phyloP scores from a whole-genome alignment of 1,140 invertebrate genomes.

The Dendrolimus kikuchii region DNA sequence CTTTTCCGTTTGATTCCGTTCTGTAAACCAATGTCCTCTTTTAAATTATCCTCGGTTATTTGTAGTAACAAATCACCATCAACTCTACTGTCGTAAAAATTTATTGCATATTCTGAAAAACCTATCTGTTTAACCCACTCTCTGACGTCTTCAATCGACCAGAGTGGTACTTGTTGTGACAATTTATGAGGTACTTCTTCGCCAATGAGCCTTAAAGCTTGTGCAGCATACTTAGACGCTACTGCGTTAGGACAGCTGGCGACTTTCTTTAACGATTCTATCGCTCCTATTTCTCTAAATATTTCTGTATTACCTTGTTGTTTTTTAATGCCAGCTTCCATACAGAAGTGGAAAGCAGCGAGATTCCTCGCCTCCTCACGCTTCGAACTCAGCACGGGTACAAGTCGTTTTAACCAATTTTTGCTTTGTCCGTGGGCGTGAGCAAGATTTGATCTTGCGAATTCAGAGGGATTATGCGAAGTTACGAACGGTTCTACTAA shows the following conservation, averaged over 20 bases:
- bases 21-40: slow-evolving; percentile 91
- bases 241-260: slow-evolving; percentile 98
- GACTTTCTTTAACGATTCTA: slow-evolving; percentile 95
- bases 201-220: slow-evolving; percentile 95
- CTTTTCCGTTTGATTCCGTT: slow-evolving; percentile 95
- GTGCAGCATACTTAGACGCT: slow-evolving; percentile 97
- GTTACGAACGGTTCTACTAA: slow-evolving; percentile 97
- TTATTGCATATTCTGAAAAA: slow-evolving; percentile 86
- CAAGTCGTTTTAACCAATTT: slow-evolving; percentile 94
- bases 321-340: slow-evolving; percentile 99
- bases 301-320: slow-evolving; percentile 96
- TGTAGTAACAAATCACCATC: slow-evolving; percentile 98
- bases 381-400: slow-evolving; percentile 96
- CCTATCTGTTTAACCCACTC: slow-evolving; percentile 99
- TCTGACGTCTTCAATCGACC: slow-evolving; percentile 96
- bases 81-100: slow-evolving; percentile 93
- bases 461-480: slow-evolving; percentile 93
- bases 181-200: slow-evolving; percentile 98
- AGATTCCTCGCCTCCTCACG: slow-evolving; percentile 96
- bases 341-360: slow-evolving; percentile 99
- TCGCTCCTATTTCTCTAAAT: slow-evolving; percentile 95
- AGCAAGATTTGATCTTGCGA: slow-evolving; percentile 92
- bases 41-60: slow-evolving; percentile 92
- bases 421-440: slow-evolving; percentile 97
- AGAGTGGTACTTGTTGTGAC: slow-evolving; percentile 97